Percentiles rank a stretch among this genome's conserved stretches.
Evolutionary conservation across 2,888 invertebrate species (phyloP).

Genomic region (Hemithea aestivaria): DNA sequence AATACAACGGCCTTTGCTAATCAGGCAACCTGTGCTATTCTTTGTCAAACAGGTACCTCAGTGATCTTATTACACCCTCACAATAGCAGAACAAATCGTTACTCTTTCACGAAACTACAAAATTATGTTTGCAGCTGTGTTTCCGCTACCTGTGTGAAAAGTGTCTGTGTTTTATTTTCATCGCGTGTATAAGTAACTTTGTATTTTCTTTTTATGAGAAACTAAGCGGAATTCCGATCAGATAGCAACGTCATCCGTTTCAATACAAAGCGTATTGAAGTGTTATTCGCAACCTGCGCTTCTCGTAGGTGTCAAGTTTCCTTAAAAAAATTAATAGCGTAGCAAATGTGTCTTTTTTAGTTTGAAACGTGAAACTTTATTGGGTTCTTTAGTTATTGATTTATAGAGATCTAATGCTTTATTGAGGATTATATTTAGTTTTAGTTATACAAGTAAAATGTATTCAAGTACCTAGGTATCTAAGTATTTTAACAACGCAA

Average conservation of each 20-base stretch:
- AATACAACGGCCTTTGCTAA: no score
- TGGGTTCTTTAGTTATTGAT: not conserved
- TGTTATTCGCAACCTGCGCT: constrained; percentile 45
- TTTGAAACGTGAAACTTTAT: constrained; percentile 21
- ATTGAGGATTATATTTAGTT: no score
- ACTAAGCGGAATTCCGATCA: constrained; percentile 72
- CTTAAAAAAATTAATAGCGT: constrained; percentile 35
- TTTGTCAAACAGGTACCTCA: constrained; percentile 67
- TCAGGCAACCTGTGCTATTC: constrained; percentile 50
- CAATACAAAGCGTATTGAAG: constrained; percentile 52
- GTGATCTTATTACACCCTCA: constrained; percentile 67
- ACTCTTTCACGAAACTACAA: constrained; percentile 49
- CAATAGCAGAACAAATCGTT: constrained; percentile 49
- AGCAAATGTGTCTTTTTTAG: constrained; percentile 20
- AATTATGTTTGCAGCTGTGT: constrained; percentile 2
- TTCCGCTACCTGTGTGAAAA: not conserved
- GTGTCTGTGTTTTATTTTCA: no score
- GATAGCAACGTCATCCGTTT: constrained; percentile 67
- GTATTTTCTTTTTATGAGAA: constrained; percentile 24
- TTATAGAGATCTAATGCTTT: no score
- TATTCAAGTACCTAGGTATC: no score
- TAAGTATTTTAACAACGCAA: no score
- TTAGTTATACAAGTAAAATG: no score
- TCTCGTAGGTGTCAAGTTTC: constrained; percentile 52
- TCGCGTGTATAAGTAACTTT: constrained; percentile 1